Percentiles rank a stretch among this genome's conserved stretches.
Evolutionary conservation across 2,888 invertebrate species (phyloP).

Genomic region (Shargacucullia verbasci): DNA sequence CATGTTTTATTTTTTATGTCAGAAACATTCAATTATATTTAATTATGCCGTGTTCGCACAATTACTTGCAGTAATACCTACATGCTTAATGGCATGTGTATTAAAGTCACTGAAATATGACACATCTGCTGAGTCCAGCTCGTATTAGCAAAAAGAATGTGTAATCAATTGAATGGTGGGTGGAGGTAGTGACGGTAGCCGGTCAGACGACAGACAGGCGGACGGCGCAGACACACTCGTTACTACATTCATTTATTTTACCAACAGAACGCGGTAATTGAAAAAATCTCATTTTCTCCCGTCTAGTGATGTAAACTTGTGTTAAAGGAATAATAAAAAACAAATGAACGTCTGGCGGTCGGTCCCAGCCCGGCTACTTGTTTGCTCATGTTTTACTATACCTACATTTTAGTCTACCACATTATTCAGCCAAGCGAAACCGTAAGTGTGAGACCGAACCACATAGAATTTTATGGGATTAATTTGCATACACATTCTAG

Average conservation of each 20-base stretch:
- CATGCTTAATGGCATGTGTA: constrained; percentile 18
- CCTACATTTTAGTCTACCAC: constrained; percentile 35
- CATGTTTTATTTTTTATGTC: constrained; percentile 35
- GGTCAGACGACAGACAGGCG: constrained; percentile 40
- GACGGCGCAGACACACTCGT: constrained; percentile 51
- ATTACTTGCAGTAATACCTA: constrained; percentile 32
- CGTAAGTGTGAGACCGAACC: constrained; percentile 41
- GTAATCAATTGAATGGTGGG: constrained; percentile 64
- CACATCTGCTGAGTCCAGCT: constrained; percentile 21
- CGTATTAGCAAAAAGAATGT: constrained; percentile 67
- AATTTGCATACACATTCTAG: constrained; percentile 40
- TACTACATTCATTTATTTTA: constrained; percentile 72
- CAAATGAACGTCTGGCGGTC: constrained; percentile 58
- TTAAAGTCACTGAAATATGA: constrained; percentile 47
- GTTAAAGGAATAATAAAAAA: constrained; percentile 61
- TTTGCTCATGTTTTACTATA: constrained; percentile 44
- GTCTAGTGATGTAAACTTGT: constrained; percentile 74
- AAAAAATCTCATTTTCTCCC: constrained; percentile 79
- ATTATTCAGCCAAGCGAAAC: constrained; percentile 45
- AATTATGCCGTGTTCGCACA: constrained; percentile 38
- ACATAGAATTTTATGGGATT: constrained; percentile 38
- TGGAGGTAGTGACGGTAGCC: constrained; percentile 61
- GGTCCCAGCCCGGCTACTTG: constrained; percentile 43
- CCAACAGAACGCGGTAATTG: constrained; percentile 76
- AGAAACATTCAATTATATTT: constrained; percentile 48